These are phyloP conservation scores for Pica pica DNA, from an alignment of 2,113 vertebrate genomes.

Conservation along the genomic window DNA sequence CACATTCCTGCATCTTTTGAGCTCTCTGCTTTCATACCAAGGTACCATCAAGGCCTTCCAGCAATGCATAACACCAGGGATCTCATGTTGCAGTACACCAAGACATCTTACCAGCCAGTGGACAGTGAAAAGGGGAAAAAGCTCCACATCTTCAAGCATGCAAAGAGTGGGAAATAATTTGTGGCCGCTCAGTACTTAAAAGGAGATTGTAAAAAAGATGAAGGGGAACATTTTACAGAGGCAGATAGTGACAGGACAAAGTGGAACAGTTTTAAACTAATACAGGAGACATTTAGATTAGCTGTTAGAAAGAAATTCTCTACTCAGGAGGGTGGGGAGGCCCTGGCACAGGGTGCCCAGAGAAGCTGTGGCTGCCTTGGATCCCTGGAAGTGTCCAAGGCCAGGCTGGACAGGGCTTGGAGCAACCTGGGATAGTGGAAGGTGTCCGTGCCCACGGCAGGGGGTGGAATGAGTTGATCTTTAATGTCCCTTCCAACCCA, in stretches of 20 bases:
- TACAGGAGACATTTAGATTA: neutral
- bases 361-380: neutral
- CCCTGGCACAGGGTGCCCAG: neutral
- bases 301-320: neutral
- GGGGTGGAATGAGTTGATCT: neutral
- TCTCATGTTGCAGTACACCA: neutral
- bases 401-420: fast-evolving
- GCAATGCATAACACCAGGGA: neutral
- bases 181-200: neutral
- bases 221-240: neutral
- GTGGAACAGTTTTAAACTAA: neutral
- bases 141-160: neutral
- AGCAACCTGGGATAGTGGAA: neutral
- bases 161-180: neutral
- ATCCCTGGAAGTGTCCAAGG: neutral
- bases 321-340: neutral
- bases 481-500: neutral
- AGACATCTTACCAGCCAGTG: neutral
- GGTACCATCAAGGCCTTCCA: neutral
- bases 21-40: neutral
- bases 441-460: neutral
- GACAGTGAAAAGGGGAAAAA: neutral
- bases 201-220: neutral
- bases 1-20: neutral
- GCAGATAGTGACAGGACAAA: neutral